Evolutionary conservation across 2,113 vertebrate species (phyloP), one percentile per base, ranked within the genome.

Genomic region (Cinclus cinclus): DNA sequence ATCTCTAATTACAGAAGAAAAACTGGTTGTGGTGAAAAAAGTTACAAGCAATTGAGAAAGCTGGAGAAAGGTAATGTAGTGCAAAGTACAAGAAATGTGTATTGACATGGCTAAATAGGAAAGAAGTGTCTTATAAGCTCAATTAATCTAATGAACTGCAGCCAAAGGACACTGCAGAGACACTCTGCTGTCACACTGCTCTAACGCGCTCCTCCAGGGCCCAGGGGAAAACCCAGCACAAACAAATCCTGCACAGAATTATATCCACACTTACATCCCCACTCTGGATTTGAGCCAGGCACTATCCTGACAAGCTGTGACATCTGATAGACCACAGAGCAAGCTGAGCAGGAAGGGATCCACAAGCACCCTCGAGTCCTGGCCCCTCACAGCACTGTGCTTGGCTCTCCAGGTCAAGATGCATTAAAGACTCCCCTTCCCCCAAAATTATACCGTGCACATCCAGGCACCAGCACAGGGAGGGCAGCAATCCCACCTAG

Each of bases 141-240:
- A 46, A 20, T 81, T 31, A 96, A 96, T 92, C 92, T 44, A 15
- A 96, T 93, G 63, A 91, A 87, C 31, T n/a, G 21, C 77, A 69
- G 55, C 7, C 70, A 21, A 65, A 87, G 77, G 82, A 69, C 44
- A 49, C 83, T 68, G 19, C 49, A 33, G 95, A 86, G 62, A 47
- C 31, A 7, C 37, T 30, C 19, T 69, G 80, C 50, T 81, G 78
- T 7, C 37, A 14, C 68, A 62, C 14, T 10, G 56, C 64, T 92
- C 75, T 24, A 50, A 42, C 13, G 1, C 1, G 41, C 47, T 65
- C 46, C n/a, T 37, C 16, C 46, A 15, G 83, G 53, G 28, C 41
- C 55, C 71, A 20, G 41, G 50, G 28, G 46, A 83, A 60, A 42
- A 9, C 35, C 62, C 20, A 17, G 22, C 0, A 16, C 56, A 53